These are phyloP conservation scores for Mycalesis mineus DNA, from an alignment of 2,888 invertebrate genomes.

Conservation along the genomic window DNA sequence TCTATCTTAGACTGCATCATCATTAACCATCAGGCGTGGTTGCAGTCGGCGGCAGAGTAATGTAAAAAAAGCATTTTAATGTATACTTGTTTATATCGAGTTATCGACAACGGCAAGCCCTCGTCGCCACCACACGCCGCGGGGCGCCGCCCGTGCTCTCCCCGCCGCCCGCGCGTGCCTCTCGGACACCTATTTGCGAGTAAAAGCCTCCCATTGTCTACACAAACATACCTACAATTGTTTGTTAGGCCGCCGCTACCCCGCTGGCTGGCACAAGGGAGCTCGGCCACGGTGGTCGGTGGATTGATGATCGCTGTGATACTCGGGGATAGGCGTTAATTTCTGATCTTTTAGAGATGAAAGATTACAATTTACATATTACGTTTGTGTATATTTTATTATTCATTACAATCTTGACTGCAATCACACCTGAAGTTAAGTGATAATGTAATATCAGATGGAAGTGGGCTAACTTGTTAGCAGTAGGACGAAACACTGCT, in stretches of 20 bases:
- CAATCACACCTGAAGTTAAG: too few relatives aligned
- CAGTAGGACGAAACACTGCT: too few relatives aligned
- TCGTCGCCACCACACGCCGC: slow-evolving; percentile 34
- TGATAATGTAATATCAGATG: too few relatives aligned
- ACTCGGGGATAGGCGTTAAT: slow-evolving; percentile 12
- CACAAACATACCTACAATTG: slow-evolving; percentile 34
- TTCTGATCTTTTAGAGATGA: not conserved
- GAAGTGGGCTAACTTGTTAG: too few relatives aligned
- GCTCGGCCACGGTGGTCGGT: slow-evolving; percentile 34
- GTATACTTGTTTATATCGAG: too few relatives aligned
- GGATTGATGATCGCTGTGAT: slow-evolving; percentile 23
- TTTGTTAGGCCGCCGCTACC: slow-evolving; percentile 25
- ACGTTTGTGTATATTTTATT: too few relatives aligned
- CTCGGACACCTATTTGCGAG: slow-evolving; percentile 33
- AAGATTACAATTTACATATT: too few relatives aligned
- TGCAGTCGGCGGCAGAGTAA: too few relatives aligned
- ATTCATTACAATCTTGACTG: too few relatives aligned
- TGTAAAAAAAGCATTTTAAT: too few relatives aligned
- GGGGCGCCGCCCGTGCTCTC: slow-evolving; percentile 40
- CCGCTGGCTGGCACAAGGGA: slow-evolving; percentile 33
- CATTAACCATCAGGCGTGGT: too few relatives aligned
- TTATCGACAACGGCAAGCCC: slow-evolving; percentile 42
- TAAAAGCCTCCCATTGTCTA: slow-evolving; percentile 36
- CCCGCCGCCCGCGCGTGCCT: slow-evolving; percentile 32
- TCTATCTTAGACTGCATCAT: too few relatives aligned